phyloP scores from a whole-genome alignment of 2,113 vertebrate genomes.

The Cottus gobio region DNA sequence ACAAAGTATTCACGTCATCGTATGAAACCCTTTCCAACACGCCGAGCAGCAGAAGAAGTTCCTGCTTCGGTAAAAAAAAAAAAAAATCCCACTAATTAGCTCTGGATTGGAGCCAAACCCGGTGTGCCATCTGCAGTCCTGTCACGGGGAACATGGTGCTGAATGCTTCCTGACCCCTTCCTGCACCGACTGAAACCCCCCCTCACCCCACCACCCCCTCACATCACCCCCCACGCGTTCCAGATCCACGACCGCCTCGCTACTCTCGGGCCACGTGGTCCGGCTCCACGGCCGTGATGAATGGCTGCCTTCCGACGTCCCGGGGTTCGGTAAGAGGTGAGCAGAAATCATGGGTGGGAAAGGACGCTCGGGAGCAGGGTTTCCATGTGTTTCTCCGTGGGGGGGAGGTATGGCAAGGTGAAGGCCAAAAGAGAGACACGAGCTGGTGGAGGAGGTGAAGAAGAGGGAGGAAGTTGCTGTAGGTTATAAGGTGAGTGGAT shows the following conservation, averaged over 20 bases:
- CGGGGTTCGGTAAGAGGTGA: constrained; percentile 61
- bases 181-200: constrained; percentile 58
- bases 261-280: constrained; percentile 34
- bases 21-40: background rate
- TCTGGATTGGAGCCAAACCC: constrained; percentile 55
- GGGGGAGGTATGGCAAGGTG: constrained; percentile 30
- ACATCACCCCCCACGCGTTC: constrained; percentile 10
- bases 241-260: constrained; percentile 69
- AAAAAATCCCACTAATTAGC: constrained; percentile 48
- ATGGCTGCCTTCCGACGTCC: constrained; percentile 61
- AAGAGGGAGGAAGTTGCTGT: background rate
- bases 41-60: constrained; percentile 22
- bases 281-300: constrained; percentile 55
- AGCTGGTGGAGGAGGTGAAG: constrained; percentile 8
- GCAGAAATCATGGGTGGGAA: constrained; percentile 57
- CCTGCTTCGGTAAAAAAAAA: constrained; percentile 38
- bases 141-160: constrained; percentile 57
- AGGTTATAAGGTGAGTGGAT: background rate
- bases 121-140: constrained; percentile 55
- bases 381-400: constrained; percentile 36
- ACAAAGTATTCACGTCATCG: background rate
- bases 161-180: constrained; percentile 66
- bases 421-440: constrained; percentile 22
- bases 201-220: constrained; percentile 32
- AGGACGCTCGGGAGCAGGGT: constrained; percentile 55